Evolutionary conservation across 35 echinoderm and acorn worm species (phyloP).

Genomic region (Hemicentrotus pulcherrimus): DNA sequence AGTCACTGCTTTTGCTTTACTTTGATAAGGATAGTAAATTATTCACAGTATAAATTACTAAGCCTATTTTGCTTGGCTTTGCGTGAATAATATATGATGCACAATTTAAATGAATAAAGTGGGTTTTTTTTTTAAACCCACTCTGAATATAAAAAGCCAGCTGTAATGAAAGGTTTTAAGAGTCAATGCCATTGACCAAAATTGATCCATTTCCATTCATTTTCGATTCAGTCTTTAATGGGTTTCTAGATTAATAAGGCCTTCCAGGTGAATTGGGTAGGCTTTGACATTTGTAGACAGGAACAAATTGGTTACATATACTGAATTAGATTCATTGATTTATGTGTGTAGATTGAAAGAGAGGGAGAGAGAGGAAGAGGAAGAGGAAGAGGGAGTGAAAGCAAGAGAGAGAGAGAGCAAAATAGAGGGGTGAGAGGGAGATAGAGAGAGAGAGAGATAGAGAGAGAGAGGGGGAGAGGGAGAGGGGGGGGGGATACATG

Average conservation of each 20-base stretch:
- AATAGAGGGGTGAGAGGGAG: no score
- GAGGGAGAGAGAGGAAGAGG: neutral
- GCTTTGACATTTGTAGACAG: neutral
- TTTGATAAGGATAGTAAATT: no score
- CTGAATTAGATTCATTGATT: neutral
- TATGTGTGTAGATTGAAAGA: neutral
- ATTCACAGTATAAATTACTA: no score
- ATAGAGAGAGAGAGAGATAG: no score
- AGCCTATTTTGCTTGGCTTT: no score
- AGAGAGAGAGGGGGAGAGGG: no score
- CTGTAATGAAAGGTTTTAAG: neutral
- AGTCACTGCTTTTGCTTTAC: no score
- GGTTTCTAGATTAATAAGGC: neutral
- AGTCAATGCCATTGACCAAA: neutral
- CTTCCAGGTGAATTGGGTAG: neutral
- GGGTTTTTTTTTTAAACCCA: no score
- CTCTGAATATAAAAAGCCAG: neutral
- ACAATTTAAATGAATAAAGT: no score
- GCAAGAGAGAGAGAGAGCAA: no score
- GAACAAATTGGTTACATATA: neutral
- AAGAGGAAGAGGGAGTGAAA: no score
- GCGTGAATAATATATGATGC: no score
- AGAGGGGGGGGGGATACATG: neutral
- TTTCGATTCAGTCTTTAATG: neutral
- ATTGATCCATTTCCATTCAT: conserved; percentile 5